phyloP scores from a whole-genome alignment of 2,888 invertebrate species.

The Polydrusus cervinus region DNA sequence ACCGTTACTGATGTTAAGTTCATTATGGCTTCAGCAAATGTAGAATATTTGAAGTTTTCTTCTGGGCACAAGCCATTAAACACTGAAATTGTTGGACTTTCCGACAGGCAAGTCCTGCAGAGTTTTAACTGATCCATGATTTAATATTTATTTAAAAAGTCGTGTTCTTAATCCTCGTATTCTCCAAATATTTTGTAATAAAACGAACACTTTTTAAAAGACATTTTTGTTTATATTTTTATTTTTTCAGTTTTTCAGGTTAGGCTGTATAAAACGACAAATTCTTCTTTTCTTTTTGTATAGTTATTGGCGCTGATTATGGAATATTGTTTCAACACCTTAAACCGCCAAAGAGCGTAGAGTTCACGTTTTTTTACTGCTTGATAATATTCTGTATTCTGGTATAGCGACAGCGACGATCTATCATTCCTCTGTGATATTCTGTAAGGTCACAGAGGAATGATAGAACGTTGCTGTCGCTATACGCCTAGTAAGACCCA shows the following conservation, averaged over 20 bases:
- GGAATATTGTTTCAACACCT: neutral
- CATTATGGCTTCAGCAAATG: conserved; percentile 46
- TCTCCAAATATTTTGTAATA: neutral
- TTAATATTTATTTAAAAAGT: conserved; percentile 6
- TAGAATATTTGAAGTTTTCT: conserved; percentile 13
- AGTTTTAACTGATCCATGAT: conserved; percentile 39
- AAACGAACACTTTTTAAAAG: neutral
- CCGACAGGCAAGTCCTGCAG: conserved; percentile 49
- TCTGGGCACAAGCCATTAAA: conserved; percentile 25
- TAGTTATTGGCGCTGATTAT: neutral
- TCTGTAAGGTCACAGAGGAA: no score
- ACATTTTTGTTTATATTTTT: conserved; percentile 15
- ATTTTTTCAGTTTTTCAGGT: neutral
- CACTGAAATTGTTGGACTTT: conserved; percentile 34
- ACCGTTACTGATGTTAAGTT: conserved; percentile 42
- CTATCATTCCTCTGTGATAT: no score
- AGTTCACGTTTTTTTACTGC: neutral
- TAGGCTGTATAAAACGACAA: neutral
- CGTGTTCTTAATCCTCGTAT: neutral
- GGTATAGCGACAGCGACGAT: no score
- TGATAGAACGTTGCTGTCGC: no score
- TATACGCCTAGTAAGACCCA: no score
- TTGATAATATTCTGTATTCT: neutral
- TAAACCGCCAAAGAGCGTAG: neutral
- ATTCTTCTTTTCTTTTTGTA: no score